Conservation (phyloP, 2,797 vertebrate genomes). For the Spinibarbus caldwelli region DNA sequence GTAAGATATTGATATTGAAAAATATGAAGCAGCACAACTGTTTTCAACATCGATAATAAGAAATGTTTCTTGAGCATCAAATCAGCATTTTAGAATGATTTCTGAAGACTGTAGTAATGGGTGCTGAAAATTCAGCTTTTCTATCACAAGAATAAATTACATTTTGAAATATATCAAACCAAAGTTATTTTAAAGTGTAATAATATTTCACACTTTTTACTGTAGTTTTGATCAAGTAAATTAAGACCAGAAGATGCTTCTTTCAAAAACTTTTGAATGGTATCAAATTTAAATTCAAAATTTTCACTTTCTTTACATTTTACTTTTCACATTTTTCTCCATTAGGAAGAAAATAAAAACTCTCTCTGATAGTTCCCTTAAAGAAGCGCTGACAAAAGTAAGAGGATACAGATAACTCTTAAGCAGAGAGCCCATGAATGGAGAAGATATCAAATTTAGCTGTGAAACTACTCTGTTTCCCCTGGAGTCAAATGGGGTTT, state of each 20-base stretch:
- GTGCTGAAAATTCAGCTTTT: not conserved
- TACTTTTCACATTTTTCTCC: not conserved
- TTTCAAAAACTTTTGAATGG: not conserved
- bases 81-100: not conserved
- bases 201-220: not conserved
- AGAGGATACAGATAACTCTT: slow-evolving; percentile 11
- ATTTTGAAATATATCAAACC: not conserved
- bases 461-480: slow-evolving; percentile 21
- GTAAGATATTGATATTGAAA: not conserved
- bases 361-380: not conserved
- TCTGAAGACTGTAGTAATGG: not conserved
- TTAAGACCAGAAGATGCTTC: not conserved
- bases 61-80: not conserved
- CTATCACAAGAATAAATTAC: not conserved
- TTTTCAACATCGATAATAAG: not conserved
- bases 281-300: not conserved
- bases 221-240: not conserved
- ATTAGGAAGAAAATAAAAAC: not conserved
- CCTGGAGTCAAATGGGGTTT: slow-evolving; percentile 9
- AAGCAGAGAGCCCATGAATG: slow-evolving; percentile 8
- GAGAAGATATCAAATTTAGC: slow-evolving; percentile 27
- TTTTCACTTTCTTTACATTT: not conserved
- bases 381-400: not conserved
- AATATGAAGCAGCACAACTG: not conserved
- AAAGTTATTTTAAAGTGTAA: not conserved